Evolutionary conservation across 1,140 invertebrate species (phyloP), one percentile per base, ranked within the genome.

Genomic region (Popillia japonica): DNA sequence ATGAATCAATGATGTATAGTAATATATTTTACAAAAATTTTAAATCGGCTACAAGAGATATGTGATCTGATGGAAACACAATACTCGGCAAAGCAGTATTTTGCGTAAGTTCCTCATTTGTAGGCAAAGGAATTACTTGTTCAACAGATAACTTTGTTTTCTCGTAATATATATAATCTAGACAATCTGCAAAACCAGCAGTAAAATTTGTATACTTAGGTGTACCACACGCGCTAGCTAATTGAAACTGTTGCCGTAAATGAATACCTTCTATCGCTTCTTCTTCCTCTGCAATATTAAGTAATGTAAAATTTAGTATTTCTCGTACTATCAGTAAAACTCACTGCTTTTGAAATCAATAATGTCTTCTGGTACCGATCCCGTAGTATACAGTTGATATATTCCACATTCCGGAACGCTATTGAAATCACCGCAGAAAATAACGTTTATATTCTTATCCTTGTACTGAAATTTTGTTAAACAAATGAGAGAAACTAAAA

Each of bases 151-250:
- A 86, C 61, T 89, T 86, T 64, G 91, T 87, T 44, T 87, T 90
- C 82, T 96, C 91, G 86, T 94, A 96, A 87, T 92, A 98, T 83
- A 99, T 98, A 81, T 98, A 98, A 88, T 99, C 97, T 6, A 99
- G 87, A 85, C 96, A 97, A 75, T 92, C 97, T 10, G 92, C 89
- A 88, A 98, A 99, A 0, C 90, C 90, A 0, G 86, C 89, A 0
- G 96, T 96, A 82, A 92, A 98, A 86, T 98, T 98, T 4, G 97
- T 99, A 84, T 92, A 98, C 75, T 90, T 85, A 6, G 93, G 93
- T 27, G 91, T 94, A 7, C 93, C 93, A 87, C 92, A 96, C 6
- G 93, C 94, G 86, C 93, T 96, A 9, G 81, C 88, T 61, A 96
- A 87, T 9, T 87, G 82, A 40, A 92, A 88, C 0, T 90, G 87